phyloP scores from a whole-genome alignment of 2,113 vertebrate species.

The Galemys pyrenaicus region DNA sequence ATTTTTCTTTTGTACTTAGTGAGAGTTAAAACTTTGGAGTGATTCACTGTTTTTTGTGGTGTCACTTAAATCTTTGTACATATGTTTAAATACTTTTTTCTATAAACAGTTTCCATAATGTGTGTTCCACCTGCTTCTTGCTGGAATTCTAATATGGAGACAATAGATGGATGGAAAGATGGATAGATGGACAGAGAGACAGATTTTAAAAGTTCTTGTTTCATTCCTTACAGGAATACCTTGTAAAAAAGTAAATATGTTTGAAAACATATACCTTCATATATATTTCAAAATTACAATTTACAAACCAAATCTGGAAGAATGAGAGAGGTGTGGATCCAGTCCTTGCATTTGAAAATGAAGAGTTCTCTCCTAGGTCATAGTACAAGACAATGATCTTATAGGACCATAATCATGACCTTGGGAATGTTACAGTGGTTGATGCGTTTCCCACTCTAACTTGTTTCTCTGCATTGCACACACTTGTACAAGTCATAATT shows the following conservation, averaged over 20 bases:
- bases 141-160: not conserved
- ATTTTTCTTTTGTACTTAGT: not conserved
- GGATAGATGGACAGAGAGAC: no score
- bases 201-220: not conserved
- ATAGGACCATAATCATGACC: not conserved
- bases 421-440: not conserved
- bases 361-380: rapidly evolving
- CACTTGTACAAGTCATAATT: conserved; percentile 2
- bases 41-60: not conserved
- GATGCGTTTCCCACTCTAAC: not conserved
- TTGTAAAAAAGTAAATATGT: not conserved
- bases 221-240: not conserved
- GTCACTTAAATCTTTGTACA: not conserved
- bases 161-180: no score
- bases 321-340: rapidly evolving
- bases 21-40: not conserved
- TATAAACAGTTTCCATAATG: not conserved
- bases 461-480: not conserved
- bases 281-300: not conserved
- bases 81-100: not conserved
- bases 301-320: not conserved
- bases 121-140: not conserved
- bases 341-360: not conserved
- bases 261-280: not conserved
- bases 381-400: not conserved